Evolutionary conservation across 2,797 vertebrate genomes (phyloP), one percentile per base, ranked within the genome.

Genomic region (Balearica regulorum): DNA sequence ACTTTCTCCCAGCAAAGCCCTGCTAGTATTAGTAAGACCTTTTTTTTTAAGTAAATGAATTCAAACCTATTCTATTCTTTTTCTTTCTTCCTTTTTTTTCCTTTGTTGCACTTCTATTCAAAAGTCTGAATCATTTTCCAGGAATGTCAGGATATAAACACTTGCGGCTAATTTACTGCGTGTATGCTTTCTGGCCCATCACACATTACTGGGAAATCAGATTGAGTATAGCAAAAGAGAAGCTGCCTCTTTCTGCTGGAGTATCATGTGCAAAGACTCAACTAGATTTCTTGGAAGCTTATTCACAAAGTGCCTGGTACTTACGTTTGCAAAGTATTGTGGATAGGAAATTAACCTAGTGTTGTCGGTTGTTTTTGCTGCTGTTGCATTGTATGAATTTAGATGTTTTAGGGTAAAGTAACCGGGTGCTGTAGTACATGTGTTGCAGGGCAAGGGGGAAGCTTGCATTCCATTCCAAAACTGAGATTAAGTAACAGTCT

Each of bases 51-150:
- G 44, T 65, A 75, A 75, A 78, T 54, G 1, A 80, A 89, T 83
- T 86, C 57, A 91, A 87, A 76, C 28, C 54, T 88, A 28, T 69
- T 89, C 39, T 77, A 7, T 58, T 66, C 6, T 76, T 7, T 35
- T 39, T 53, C 8, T 39, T 26, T 14, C 16, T 28, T 22, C 35
- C 11, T 19, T 31, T 6, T 13, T 66, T 58, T 55, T 26, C 3
- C 7, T 64, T 49, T 14, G 71, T 16, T 89, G 60, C 8, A 41
- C 37, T 91, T 82, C 64, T 73, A 70, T 72, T 82, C 54, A 80
- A 16, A 85, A 58, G 81, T 28, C 81, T 93, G 94, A 96, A 90
- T 94, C 39, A 65, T 89, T 96, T 95, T 89, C 41, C 46, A 83
- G 81, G 80, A 93, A 93, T 89, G 86, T 76, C 81, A 89, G 64